These are phyloP conservation scores for Smittia sp. DNA, from an alignment of 2,888 invertebrate species.

Conservation along the genomic window DNA sequence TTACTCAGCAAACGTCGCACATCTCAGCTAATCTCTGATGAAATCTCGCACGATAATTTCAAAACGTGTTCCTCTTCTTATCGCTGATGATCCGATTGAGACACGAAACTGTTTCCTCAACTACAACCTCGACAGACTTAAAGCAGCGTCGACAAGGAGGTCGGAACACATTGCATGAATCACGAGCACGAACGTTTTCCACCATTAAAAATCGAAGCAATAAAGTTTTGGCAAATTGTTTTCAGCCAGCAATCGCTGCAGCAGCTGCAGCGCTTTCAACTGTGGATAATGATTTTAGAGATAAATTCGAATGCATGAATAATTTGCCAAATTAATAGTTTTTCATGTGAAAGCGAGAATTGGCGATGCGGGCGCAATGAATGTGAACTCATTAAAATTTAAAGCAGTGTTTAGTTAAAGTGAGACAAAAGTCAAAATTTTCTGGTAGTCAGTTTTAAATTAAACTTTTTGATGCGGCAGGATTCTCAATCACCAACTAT, in stretches of 20 bases:
- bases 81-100: neutral
- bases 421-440: too few species aligned
- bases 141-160: neutral
- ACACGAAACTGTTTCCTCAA: neutral
- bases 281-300: slow-evolving; percentile 23
- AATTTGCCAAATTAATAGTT: slow-evolving; percentile 21
- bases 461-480: too few species aligned
- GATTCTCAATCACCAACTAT: too few species aligned
- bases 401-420: neutral
- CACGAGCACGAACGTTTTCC: neutral
- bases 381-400: neutral
- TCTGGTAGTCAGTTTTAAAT: too few species aligned
- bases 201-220: neutral
- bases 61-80: neutral
- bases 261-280: neutral
- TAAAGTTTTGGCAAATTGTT: slow-evolving; percentile 10
- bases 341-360: neutral
- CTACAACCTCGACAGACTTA: neutral
- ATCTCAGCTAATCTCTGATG: neutral
- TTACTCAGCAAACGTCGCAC: neutral
- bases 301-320: slow-evolving; percentile 6
- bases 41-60: neutral
- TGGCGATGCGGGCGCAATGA: neutral
- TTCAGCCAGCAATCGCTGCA: slow-evolving; percentile 1
- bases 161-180: neutral